Evolutionary conservation across 2,888 invertebrate genomes (phyloP).

Genomic region (Leptinotarsa tumamoca): DNA sequence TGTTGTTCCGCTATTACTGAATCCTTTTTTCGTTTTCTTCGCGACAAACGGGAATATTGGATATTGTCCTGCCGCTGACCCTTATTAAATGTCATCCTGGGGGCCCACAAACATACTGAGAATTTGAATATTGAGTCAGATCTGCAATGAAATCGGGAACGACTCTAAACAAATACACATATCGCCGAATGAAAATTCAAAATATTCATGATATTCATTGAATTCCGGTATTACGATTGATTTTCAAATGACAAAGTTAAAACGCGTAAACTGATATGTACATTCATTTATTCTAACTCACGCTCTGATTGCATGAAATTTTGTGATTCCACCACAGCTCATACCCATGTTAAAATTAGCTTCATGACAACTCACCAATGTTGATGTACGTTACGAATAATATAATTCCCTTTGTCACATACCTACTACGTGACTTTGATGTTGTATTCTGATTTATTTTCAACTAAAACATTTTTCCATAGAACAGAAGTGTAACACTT

Average conservation of each 20-base stretch:
- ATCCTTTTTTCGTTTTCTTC: not conserved
- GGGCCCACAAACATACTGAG: not conserved
- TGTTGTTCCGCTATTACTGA: not conserved
- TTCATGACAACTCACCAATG: not conserved
- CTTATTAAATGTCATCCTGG: not conserved
- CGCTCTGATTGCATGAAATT: slow-evolving; percentile 25
- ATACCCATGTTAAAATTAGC: not conserved
- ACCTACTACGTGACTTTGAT: not conserved
- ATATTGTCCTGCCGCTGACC: not conserved
- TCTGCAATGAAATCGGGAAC: not conserved
- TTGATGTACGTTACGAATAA: not conserved
- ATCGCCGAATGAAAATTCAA: slow-evolving; percentile 10
- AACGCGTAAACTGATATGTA: slow-evolving; percentile 26
- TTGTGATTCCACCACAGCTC: slow-evolving; percentile 8
- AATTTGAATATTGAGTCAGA: not conserved
- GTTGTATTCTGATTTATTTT: not conserved
- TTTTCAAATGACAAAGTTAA: slow-evolving; percentile 24
- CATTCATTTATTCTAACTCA: slow-evolving; percentile 25
- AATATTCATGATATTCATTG: slow-evolving; percentile 26
- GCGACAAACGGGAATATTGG: not conserved
- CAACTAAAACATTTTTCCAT: not conserved
- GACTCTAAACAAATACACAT: slow-evolving; percentile 11
- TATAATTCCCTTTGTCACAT: not conserved
- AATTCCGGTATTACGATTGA: slow-evolving; percentile 19
- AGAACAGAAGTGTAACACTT: no score